Evolutionary conservation across 2,113 vertebrate genomes (phyloP).

Genomic region (Choloepus hoffmanni): DNA sequence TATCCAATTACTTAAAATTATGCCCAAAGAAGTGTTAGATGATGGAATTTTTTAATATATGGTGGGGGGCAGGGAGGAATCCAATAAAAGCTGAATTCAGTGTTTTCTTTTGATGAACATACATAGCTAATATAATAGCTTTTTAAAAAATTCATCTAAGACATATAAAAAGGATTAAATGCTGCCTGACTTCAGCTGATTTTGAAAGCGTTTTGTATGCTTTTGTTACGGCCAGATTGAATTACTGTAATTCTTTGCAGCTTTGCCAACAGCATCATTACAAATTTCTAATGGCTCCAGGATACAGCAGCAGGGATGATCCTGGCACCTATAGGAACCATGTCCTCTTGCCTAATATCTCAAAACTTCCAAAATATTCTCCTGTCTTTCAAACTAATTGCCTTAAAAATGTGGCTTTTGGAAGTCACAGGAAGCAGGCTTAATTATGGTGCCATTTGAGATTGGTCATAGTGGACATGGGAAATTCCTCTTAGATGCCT

Average conservation of each 20-base stretch:
- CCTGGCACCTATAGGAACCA: slow-evolving; percentile 20
- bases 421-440: not conserved
- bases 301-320: not conserved
- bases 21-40: slow-evolving; percentile 61
- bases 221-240: slow-evolving; percentile 69
- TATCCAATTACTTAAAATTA: slow-evolving; percentile 69
- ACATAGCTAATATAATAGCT: not conserved
- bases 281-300: slow-evolving; percentile 66
- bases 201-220: slow-evolving; percentile 68
- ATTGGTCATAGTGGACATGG: not conserved
- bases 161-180: slow-evolving; percentile 72
- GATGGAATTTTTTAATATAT: slow-evolving; percentile 34
- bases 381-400: slow-evolving; percentile 34
- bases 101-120: slow-evolving; percentile 60
- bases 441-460: slow-evolving; percentile 40
- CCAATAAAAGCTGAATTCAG: slow-evolving; percentile 34
- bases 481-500: slow-evolving; percentile 45
- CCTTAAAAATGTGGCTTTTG: slow-evolving; percentile 55
- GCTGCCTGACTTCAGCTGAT: slow-evolving; percentile 50
- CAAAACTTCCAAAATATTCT: slow-evolving; percentile 60
- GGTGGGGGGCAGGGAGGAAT: slow-evolving; percentile 3
- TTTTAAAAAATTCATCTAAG: slow-evolving; percentile 11
- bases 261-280: slow-evolving; percentile 72
- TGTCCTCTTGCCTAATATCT: slow-evolving; percentile 15
- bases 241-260: slow-evolving; percentile 73